Evolutionary conservation across 1,140 invertebrate genomes (phyloP), one percentile per base, ranked within the genome.

Genomic region (Drosophila ficusphila): DNA sequence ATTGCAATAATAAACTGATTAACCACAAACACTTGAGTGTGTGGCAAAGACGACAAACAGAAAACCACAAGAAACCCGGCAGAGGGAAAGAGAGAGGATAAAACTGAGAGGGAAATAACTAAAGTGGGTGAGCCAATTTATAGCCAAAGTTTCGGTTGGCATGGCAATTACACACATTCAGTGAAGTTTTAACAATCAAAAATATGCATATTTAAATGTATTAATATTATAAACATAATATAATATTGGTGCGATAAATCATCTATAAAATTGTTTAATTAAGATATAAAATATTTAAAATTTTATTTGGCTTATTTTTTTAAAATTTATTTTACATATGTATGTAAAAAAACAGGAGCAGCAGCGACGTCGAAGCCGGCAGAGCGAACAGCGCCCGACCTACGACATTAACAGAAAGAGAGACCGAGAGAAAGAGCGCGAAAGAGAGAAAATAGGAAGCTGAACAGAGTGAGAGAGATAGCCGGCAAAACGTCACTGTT

Each of bases 401-500:
- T 39, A 62, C 70, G 27, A 42, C 54, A 58, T 56, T 44, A 39
- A 53, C 41, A 69, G 39, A 38, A 41, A 33, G 29, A 57, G 31
- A 54, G 49, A 44, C n/a, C n/a, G 21, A 33, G 38, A 57, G 41
- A 41, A 27, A 7, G 39, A 41, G 33, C 48, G 39, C 19, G 41
- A 36, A 19, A 9, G 52, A 48, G 21, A 29, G 23, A 7, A 29
- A 36, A 21, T 16, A 29, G 38, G 49, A 54, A 57, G n/a, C n/a
- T 38, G 41, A 31, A 19, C n/a, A 33, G 21, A 23, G 18, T 27
- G 38, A 49, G 46, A 41, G 47, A 31, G 48, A 39, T n/a, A 25
- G 74, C 60, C 67, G 74, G 73, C 53, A 27, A 70, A 54, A 76
- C 74, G 73, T 76, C 74, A 76, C 56, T 76, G 71, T 74, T 62